These are phyloP conservation scores for Notamacropus eugenii DNA, from an alignment of 2,797 vertebrate species.

Conservation along the genomic window DNA sequence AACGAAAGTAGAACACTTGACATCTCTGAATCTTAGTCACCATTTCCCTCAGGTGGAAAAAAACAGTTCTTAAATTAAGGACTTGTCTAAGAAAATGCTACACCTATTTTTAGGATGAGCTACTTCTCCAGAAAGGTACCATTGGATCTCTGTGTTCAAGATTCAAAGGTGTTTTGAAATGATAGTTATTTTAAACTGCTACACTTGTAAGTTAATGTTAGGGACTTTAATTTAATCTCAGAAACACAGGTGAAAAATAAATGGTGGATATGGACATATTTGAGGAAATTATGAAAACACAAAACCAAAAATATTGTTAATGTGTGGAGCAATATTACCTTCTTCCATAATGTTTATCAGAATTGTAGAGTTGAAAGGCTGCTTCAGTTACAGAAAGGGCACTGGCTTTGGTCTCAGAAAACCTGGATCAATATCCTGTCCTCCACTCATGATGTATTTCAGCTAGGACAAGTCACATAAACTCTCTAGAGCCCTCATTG, in stretches of 20 bases:
- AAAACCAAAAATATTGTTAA: not conserved
- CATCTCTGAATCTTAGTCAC: not conserved
- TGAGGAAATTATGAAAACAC: not conserved
- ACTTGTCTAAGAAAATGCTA: not conserved
- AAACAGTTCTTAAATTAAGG: not conserved
- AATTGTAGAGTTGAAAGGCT: not conserved
- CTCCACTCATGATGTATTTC: not conserved
- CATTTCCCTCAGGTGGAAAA: not conserved
- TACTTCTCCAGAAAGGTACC: not conserved
- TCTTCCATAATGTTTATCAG: not conserved
- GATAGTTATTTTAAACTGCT: not conserved
- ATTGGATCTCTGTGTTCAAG: not conserved
- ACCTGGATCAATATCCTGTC: not conserved
- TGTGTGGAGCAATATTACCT: not conserved
- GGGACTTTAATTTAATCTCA: not conserved
- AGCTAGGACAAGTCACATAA: not conserved
- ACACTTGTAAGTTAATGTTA: not conserved
- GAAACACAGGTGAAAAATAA: not conserved
- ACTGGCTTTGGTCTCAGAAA: not conserved
- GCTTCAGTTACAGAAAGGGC: not conserved
- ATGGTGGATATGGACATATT: not conserved
- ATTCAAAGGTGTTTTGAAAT: not conserved
- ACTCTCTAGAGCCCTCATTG: not conserved
- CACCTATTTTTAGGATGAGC: not conserved
- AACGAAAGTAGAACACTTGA: not conserved